These are phyloP conservation scores for Xiphophorus maculatus DNA, from an alignment of 2,113 vertebrate genomes.

Conservation along the genomic window DNA sequence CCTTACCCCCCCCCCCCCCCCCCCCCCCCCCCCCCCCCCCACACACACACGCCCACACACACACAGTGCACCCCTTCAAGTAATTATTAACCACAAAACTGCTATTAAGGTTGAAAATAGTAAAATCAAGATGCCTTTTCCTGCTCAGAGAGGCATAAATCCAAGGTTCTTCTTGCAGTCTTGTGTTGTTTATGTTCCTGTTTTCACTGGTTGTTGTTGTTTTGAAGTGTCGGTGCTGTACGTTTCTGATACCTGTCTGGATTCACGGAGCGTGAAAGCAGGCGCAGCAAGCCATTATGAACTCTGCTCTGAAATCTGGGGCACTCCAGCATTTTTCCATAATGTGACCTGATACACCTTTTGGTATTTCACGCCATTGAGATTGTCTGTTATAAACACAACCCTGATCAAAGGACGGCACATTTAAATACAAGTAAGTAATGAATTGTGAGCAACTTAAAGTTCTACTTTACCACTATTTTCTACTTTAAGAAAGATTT, in stretches of 20 bases:
- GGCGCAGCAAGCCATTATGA: constrained; percentile 6
- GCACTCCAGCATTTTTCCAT: constrained; percentile 25
- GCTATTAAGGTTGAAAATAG: neutral
- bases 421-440: neutral
- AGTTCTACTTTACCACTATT: neutral
- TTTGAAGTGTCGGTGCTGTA: neutral
- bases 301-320: constrained; percentile 37
- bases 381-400: neutral
- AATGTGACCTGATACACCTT: neutral
- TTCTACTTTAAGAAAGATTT: neutral
- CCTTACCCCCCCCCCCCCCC: no score
- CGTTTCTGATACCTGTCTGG: constrained; percentile 25
- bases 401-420: neutral
- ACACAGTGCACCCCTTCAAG: neutral
- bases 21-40: no score
- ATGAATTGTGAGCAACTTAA: neutral
- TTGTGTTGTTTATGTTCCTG: neutral
- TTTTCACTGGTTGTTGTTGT: neutral
- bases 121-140: neutral
- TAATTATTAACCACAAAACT: neutral
- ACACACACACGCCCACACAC: no score
- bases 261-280: constrained; percentile 33
- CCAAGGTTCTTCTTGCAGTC: neutral
- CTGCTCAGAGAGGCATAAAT: neutral
- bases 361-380: constrained; percentile 4